Base-by-base conservation (phyloP, 1,140 invertebrate genomes). In the Phenacoccus solenopsis region DNA sequence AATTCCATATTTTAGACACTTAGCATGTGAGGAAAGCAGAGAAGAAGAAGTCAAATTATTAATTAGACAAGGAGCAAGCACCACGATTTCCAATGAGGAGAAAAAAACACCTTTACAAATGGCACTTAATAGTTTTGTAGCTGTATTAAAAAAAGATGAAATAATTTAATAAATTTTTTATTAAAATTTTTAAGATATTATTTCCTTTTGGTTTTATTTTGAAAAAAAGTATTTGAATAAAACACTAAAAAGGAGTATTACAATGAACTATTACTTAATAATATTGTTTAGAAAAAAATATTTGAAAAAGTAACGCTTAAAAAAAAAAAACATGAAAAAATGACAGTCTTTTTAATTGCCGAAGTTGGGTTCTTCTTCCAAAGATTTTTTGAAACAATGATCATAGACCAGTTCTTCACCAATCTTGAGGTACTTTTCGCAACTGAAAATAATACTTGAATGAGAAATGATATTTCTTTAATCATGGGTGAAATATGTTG, bases 11-110 rank as follows among this genome's bases (percentile, higher is more conserved):
- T 82, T 72, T 77, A 88, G 87, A 71, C 91, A 94, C 80, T 82
- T 93, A 71, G 88, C 90, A 22, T 93, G 90, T 81, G 91, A 94
- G 79, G 91, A 93, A 79, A 85, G 90, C 75, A 82, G 88, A 74
- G 79, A 83, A 72, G 85, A 88, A 71, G 86, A 85, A 71, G 86
- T 87, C 4, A 82, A 84, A 75, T 76, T 90, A 59, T 79, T 93
- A 56, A 81, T 90, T 0, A 78, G 84, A 71, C 81, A 86, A 75
- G 89, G 89, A 28, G 90, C 89, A 16, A 80, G 80, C 73, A 71
- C 85, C 22, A 79, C 82, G 67, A 76, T 85, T 2, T 75, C 79
- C 72, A 93, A 93, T 77, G 90, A 88, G 75, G 87, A 88, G 71
- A 80, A 85, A 72, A 84, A 87, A 77, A 85, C 86, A 20, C 86